Evolutionary conservation across 2,888 invertebrate genomes (phyloP), one percentile per base, ranked within the genome.

Genomic region (Pristionchus mayeri): DNA sequence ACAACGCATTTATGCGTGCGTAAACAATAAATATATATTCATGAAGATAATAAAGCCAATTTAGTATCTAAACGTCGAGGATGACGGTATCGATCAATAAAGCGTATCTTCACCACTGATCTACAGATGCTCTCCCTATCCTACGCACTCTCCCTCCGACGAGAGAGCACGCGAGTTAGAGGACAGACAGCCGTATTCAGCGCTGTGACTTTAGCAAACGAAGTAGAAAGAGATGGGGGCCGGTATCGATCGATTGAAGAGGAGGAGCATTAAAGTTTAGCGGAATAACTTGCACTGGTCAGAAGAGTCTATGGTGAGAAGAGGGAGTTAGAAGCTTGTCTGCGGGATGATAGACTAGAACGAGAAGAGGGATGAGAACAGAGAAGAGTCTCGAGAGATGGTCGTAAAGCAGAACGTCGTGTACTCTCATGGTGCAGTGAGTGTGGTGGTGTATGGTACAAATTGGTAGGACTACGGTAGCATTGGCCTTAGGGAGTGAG

Each of bases 21-120:
- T 71, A 27, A 71, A 71, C 71, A 71, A 71, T 71, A 71, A 71
- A 71, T 71, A 71, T 71, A 71, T 71, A 71, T 71, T 71, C 71
- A 71, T 71, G 71, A 40, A 71, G 40, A 60, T 60, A 71, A 71
- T 34, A 71, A 71, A 71, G 71, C 71, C 71, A 71, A 71, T 71
- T 71, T 71, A 71, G 71, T 71, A 71, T 71, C 71, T 71, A 71
- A 40, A 27, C 71, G 71, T 71, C 71, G 71, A 71, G 34, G 71
- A 40, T n/a, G 71, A 71, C 71, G 71, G 71, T 40, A 40, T 40
- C 71, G 71, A 71, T 40, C 40, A 60, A 71, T 71, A 71, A 71
- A 71, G 71, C 71, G 71, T 71, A 71, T 37, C 3, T n/a, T 60
- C 60, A 13, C 24, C 30, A 60, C 60, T 60, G 60, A 60, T 60